Conservation (phyloP, 2,888 invertebrate species). For the Amorpha juglandis region DNA sequence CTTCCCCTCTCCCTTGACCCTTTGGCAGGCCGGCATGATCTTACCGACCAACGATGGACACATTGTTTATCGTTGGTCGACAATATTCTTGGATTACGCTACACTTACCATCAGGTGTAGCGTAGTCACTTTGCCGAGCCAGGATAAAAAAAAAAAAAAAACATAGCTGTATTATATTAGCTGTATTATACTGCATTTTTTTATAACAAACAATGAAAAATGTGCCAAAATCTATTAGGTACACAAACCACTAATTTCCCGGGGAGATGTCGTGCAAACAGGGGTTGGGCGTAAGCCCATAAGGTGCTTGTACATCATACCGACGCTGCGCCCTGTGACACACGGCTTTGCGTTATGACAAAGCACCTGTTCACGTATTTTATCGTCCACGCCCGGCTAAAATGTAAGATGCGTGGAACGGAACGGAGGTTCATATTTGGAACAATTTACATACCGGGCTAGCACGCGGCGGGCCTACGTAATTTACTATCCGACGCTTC, state of each 20-base stretch:
- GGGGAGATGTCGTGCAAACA: slow-evolving; percentile 48
- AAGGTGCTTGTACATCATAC: slow-evolving; percentile 77
- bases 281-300: slow-evolving; percentile 63
- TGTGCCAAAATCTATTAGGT: slow-evolving; percentile 62
- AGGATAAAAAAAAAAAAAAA: too few relatives aligned
- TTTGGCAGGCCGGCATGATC: too few relatives aligned
- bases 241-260: slow-evolving; percentile 66
- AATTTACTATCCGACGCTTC: slow-evolving; percentile 30
- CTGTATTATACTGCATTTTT: too few relatives aligned
- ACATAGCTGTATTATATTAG: too few relatives aligned
- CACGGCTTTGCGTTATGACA: slow-evolving; percentile 77
- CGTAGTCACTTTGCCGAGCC: too few relatives aligned
- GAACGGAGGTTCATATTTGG: slow-evolving; percentile 45
- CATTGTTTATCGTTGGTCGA: too few relatives aligned
- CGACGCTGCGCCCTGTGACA: slow-evolving; percentile 66
- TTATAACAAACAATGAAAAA: slow-evolving; percentile 36
- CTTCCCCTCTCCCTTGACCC: too few relatives aligned
- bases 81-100: too few relatives aligned
- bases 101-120: too few relatives aligned
- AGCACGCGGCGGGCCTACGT: slow-evolving; percentile 28
- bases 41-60: too few relatives aligned
- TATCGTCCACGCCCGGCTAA: slow-evolving; percentile 69
- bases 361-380: slow-evolving; percentile 81
- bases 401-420: slow-evolving; percentile 63
- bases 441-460: slow-evolving; percentile 40